These are phyloP conservation scores for Mormyrops boulengeri DNA, from an alignment of 2,797 vertebrate genomes.

Conservation along the genomic window DNA sequence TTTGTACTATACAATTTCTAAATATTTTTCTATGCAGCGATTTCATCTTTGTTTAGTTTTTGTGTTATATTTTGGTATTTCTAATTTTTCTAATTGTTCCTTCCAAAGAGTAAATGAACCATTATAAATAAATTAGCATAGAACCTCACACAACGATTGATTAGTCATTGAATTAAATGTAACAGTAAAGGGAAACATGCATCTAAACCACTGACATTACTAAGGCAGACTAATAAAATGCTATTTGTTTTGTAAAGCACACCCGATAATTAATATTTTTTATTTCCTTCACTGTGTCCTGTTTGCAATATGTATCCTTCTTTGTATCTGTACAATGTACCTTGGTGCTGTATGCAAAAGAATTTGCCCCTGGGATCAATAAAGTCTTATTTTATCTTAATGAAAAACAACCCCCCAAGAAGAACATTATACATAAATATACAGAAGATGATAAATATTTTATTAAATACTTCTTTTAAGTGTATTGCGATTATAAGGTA, in stretches of 20 bases:
- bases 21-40: background rate
- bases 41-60: background rate
- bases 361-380: background rate
- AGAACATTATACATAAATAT: background rate
- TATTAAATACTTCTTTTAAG: background rate
- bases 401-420: background rate
- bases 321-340: background rate
- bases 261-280: background rate
- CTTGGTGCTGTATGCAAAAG: background rate
- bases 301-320: background rate
- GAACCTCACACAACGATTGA: background rate
- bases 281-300: background rate
- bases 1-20: background rate
- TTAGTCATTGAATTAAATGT: background rate
- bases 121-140: background rate
- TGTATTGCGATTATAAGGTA: background rate
- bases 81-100: background rate
- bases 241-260: background rate
- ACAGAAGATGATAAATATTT: background rate
- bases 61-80: background rate
- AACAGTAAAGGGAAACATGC: background rate
- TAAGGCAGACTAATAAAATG: background rate
- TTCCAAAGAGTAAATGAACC: background rate
- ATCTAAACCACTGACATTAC: background rate
- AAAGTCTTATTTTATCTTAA: background rate